Base-by-base conservation (phyloP, 2,888 invertebrate genomes). In the Caenorhabditis uteleia region DNA sequence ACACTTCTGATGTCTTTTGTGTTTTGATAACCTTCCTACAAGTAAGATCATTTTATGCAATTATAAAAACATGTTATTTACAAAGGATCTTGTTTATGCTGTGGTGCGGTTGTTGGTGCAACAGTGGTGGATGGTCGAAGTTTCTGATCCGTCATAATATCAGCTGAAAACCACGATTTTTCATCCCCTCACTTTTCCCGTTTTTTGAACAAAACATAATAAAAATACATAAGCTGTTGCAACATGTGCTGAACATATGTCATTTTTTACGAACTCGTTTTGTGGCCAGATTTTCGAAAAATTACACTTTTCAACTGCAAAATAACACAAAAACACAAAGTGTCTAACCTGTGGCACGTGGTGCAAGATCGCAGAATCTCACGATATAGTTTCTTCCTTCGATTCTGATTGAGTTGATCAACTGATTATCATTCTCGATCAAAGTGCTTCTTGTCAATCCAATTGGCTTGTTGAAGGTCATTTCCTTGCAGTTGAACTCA, bases 301-400 rank as follows among this genome's bases (percentile, higher is more conserved):
- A 25, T 55, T 59, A 54, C 58, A 58, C 56, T 47, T 54, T 54
- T 49, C 33, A 8, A 16, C 29, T 43, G 39, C 36, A 49, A 61
- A 18, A 33, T 43, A 34, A 43, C 40, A 18, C 38, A 34, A 29
- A 26, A 33, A 33, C 47, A 45, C 6, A 36, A 53, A 46, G 39
- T n/a, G n/a, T n/a, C n/a, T n/a, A n/a, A 80, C 80, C 74, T 31
- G 75, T 74, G 26, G 69, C 68, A 33, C 82, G 58, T 10, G 80
- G 82, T 25, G 75, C 68, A 16, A 82, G 57, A 60, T 82, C 82
- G 53, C 82, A 82, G 58, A 82, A 82, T 5, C 82, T 68, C 12
- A 82, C 79, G 33, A 67, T 67, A 59, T 77, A 77, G 23, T 68
- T 58, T 50, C 75, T 47, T 18, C 70, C 71, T 16, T 71, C 67